These are phyloP conservation scores for Poecilia picta DNA, from an alignment of 2,797 vertebrate species.

Conservation along the genomic window DNA sequence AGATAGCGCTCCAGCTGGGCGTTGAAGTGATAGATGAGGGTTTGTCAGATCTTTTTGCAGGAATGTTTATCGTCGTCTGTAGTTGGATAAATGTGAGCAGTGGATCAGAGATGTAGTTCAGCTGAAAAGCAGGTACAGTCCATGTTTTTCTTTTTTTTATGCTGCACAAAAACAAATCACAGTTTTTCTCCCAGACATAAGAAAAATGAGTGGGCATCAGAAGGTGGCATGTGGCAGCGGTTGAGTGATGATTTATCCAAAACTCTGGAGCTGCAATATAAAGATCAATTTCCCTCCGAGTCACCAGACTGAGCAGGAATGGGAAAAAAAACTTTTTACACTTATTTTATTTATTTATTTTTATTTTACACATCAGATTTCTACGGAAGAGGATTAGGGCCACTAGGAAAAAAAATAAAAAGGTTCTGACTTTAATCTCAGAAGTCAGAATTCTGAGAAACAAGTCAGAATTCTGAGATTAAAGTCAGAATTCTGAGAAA, in stretches of 20 bases:
- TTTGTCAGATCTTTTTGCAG: slow-evolving; percentile 22
- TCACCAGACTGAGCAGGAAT: slow-evolving; percentile 4
- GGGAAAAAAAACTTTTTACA: not conserved
- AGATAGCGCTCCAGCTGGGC: not conserved
- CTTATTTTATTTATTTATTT: not conserved
- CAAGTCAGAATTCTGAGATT: too few species aligned
- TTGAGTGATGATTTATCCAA: slow-evolving; percentile 39
- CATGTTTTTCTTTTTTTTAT: not conserved
- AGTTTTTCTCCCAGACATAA: not conserved
- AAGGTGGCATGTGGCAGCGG: slow-evolving; percentile 14
- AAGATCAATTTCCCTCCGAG: slow-evolving; percentile 50
- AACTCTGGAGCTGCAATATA: slow-evolving; percentile 29
- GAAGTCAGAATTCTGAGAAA: too few species aligned
- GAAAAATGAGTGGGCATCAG: slow-evolving; percentile 44
- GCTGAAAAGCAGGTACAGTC: not conserved
- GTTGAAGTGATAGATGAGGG: slow-evolving; percentile 18
- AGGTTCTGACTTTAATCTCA: too few species aligned
- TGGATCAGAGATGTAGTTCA: slow-evolving; percentile 5
- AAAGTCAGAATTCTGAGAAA: too few species aligned
- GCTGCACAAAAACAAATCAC: slow-evolving; percentile 25
- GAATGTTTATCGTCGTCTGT: slow-evolving; percentile 11
- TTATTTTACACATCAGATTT: not conserved
- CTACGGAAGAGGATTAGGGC: too few species aligned
- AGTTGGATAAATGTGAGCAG: slow-evolving; percentile 3
- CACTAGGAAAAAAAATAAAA: too few species aligned